Base-by-base conservation (phyloP, 2,797 vertebrate species). In the Eurystomus glaucurus region DNA sequence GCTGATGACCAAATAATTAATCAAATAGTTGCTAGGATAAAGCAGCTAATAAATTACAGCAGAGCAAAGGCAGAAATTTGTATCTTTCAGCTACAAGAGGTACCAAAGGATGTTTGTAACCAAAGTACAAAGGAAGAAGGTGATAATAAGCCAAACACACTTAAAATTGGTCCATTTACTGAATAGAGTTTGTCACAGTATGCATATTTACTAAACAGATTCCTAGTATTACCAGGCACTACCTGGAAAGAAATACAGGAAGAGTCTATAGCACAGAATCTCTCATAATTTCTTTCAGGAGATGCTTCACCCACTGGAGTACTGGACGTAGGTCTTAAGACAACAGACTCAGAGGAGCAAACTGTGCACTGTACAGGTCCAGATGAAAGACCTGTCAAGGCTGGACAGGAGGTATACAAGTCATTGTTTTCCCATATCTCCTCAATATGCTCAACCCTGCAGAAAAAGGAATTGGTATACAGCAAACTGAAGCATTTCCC, bases 31-130 rank as follows among this genome's bases (percentile, higher is more conserved):
- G 17, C 12, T 51, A 72, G n/a, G 23, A 77, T 20, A 82, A 86
- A 82, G 25, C 29, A 39, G 55, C 5, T 22, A 54, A 37, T 28
- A 66, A 58, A 70, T n/a, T 29, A 3, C 43, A 43, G 52, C 21
- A 10, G 28, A 60, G 5, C 1, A 1, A 54, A 28, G 22, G 39
- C 10, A 66, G 26, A 60, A 48, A 43, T 18, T 54, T 1, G 0
- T 11, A 15, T 48, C 19, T 71, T 81, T 71, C 51, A 65, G 51
- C 33, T 54, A 33, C 51, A 54, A 33, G 41, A 90, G 9, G 35
- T 61, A 76, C 58, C 10, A 39, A 54, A 71, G n/a, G 31, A 29
- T 26, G 8, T 31, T 33, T 71, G 28, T 22, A 85, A 77, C 2
- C 8, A 61, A 85, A 85, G 14, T 29, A 26, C 19, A 62, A 80